These are phyloP conservation scores for Ceraclea dissimilis DNA, from an alignment of 2,888 invertebrate species.

Conservation along the genomic window DNA sequence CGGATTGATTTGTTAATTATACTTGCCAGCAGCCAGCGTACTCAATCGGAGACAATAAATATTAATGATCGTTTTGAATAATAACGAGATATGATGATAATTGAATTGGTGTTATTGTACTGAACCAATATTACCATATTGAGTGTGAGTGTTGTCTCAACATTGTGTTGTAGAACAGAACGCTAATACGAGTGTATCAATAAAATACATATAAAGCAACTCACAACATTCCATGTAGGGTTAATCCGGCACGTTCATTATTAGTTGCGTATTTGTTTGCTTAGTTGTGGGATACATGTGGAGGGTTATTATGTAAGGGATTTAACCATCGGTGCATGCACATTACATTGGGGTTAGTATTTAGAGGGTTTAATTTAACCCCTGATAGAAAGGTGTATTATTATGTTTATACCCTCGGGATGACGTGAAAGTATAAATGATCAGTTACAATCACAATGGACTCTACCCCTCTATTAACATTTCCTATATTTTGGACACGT, in stretches of 20 bases:
- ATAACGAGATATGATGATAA: too few relatives aligned
- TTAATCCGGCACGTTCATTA: slow-evolving; percentile 19
- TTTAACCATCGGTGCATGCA: slow-evolving; percentile 4
- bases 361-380: slow-evolving; percentile 27
- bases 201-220: too few relatives aligned
- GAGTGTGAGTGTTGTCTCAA: too few relatives aligned
- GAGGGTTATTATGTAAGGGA: slow-evolving; percentile 5
- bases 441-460: slow-evolving; percentile 25
- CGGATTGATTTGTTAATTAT: too few relatives aligned
- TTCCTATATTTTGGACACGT: neutral
- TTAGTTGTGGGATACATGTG: slow-evolving; percentile 13
- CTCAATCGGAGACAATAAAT: too few relatives aligned
- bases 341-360: slow-evolving; percentile 21
- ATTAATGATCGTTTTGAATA: too few relatives aligned
- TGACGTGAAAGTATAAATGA: slow-evolving; percentile 21
- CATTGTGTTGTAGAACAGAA: too few relatives aligned
- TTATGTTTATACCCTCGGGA: neutral
- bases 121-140: too few relatives aligned
- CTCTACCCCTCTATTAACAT: slow-evolving; percentile 16
- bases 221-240: neutral
- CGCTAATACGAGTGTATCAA: too few relatives aligned
- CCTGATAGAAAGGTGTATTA: slow-evolving; percentile 23
- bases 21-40: too few relatives aligned
- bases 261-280: slow-evolving; percentile 26
- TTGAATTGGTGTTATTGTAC: too few relatives aligned